These are phyloP conservation scores for Uromys caudimaculatus DNA, from an alignment of 2,797 vertebrate genomes.

Conservation along the genomic window DNA sequence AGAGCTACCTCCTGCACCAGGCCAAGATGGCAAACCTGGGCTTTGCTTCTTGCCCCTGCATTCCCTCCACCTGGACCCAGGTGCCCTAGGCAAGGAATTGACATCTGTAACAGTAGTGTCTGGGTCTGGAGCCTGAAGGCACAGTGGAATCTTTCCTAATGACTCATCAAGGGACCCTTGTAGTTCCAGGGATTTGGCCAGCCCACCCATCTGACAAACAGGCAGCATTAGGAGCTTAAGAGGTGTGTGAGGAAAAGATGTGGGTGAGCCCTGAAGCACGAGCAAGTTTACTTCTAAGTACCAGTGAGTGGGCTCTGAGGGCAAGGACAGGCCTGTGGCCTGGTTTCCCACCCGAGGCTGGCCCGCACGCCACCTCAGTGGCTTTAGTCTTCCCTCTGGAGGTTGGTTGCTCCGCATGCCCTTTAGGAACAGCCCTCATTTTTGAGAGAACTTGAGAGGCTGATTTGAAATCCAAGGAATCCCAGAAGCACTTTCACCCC, in stretches of 20 bases:
- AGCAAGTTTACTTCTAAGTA: not conserved
- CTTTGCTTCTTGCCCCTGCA: not conserved
- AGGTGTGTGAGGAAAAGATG: not conserved
- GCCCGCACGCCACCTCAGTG: not conserved
- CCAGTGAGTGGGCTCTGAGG: not conserved
- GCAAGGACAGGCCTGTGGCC: not conserved
- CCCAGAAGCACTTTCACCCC: constrained; percentile 56
- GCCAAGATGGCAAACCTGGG: not conserved
- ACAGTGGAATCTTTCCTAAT: not conserved
- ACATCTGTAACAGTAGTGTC: not conserved
- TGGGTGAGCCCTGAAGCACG: not conserved
- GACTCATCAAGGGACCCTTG: not conserved
- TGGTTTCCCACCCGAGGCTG: not conserved
- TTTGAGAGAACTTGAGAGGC: constrained; percentile 81
- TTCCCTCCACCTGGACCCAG: not conserved
- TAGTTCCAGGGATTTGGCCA: not conserved
- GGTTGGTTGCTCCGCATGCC: constrained; percentile 84
- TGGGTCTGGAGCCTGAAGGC: not conserved
- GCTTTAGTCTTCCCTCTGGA: too few relatives aligned
- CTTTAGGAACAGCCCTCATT: constrained; percentile 83
- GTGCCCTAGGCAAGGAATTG: not conserved
- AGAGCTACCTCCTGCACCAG: not conserved
- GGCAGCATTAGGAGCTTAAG: not conserved
- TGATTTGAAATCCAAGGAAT: constrained; percentile 83
- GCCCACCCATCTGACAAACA: not conserved